phyloP scores from a whole-genome alignment of 2,113 vertebrate genomes.

The Oncorhynchus nerka region DNA sequence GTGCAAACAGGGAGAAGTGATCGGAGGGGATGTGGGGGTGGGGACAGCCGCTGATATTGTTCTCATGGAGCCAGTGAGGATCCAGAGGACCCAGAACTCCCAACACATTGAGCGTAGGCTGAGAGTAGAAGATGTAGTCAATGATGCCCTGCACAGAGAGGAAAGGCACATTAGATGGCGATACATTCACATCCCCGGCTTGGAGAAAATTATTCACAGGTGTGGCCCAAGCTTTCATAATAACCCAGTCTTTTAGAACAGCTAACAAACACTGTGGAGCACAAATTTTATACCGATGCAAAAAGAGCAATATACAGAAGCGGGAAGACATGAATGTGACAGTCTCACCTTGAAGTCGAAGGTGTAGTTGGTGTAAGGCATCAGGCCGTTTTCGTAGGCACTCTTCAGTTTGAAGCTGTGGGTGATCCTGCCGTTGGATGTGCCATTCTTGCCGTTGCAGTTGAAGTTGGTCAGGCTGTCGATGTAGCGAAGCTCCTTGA shows the following conservation, averaged over 20 bases:
- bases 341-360: constrained; percentile 91
- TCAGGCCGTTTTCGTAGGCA: constrained; percentile 95
- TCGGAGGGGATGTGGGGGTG: constrained; percentile 97
- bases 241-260: neutral
- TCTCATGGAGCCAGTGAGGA: constrained; percentile 94
- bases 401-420: constrained; percentile 98
- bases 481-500: constrained; percentile 95
- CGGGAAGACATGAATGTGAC: neutral
- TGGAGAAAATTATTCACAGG: constrained; percentile 67
- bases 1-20: constrained; percentile 98
- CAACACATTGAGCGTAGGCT: constrained; percentile 95
- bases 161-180: too few species aligned
- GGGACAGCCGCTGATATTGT: constrained; percentile 95
- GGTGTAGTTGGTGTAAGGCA: constrained; percentile 99
- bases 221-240: constrained; percentile 90
- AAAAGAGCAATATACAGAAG: too few species aligned
- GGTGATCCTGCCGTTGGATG: constrained; percentile 91
- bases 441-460: constrained; percentile 93
- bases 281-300: too few species aligned
- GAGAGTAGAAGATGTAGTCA: constrained; percentile 98
- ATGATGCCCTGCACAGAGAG: constrained; percentile 69
- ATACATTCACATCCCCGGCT: too few species aligned
- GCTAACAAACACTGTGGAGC: neutral
- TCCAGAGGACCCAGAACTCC: constrained; percentile 96
- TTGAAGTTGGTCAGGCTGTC: constrained; percentile 98